phyloP scores from a whole-genome alignment of 2,888 invertebrate species.

The Apodemia zela region DNA sequence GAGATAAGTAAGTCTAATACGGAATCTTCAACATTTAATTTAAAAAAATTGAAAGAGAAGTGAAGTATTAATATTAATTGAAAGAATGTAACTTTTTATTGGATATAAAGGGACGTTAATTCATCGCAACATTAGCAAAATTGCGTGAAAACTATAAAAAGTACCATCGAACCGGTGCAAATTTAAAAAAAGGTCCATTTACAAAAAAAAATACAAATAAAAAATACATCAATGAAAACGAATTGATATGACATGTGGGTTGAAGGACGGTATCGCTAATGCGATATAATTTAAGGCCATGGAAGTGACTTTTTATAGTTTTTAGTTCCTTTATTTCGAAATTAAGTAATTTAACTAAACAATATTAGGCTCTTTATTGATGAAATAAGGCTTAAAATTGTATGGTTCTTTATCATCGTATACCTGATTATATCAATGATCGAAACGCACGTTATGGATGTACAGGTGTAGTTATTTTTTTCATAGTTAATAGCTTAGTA shows the following conservation, averaged over 20 bases:
- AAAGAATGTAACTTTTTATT: background rate
- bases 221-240: constrained; percentile 53
- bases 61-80: too few relatives aligned
- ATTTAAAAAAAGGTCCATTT: constrained; percentile 51
- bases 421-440: constrained; percentile 8
- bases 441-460: constrained; percentile 10
- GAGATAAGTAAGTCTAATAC: too few relatives aligned
- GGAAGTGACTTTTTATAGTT: constrained; percentile 37
- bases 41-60: too few relatives aligned
- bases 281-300: constrained; percentile 51
- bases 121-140: constrained; percentile 62
- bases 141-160: constrained; percentile 61
- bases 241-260: constrained; percentile 57
- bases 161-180: constrained; percentile 59
- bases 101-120: constrained; percentile 41
- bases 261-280: constrained; percentile 51
- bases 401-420: background rate
- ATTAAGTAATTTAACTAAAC: background rate
- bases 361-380: background rate
- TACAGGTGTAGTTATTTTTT: constrained; percentile 3
- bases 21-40: too few relatives aligned
- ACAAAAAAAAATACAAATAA: constrained; percentile 34
- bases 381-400: background rate
- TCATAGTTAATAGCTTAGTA: too few relatives aligned
- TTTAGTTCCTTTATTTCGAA: constrained; percentile 14